Evolutionary conservation across 1,140 invertebrate species (phyloP).

Genomic region (Diprion similis): DNA sequence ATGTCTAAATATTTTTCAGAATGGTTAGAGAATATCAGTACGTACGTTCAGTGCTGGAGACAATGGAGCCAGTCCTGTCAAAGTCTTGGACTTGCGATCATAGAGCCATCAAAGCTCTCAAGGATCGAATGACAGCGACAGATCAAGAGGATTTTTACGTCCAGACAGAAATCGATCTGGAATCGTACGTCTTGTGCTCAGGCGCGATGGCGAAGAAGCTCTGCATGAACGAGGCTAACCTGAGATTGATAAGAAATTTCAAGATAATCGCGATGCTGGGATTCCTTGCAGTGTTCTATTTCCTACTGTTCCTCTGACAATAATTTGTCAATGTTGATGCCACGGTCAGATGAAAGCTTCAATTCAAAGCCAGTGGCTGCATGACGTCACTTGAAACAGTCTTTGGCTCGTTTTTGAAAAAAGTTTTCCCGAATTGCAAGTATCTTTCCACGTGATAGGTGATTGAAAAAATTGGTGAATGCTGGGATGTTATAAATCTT

Average conservation of each 20-base stretch:
- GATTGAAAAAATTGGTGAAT: no score
- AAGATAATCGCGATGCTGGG: constrained; percentile 1
- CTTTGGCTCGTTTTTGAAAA: no score
- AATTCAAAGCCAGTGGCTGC: no score
- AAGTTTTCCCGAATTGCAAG: no score
- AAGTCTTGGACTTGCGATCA: constrained; percentile 40
- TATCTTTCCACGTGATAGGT: no score
- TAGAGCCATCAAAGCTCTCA: constrained; percentile 36
- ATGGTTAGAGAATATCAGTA: constrained; percentile 38
- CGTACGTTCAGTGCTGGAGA: constrained; percentile 40
- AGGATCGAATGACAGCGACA: constrained; percentile 28
- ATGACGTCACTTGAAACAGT: no score
- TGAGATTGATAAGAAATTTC: constrained; percentile 37
- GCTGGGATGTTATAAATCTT: no score
- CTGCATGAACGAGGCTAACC: constrained; percentile 41
- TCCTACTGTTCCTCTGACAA: no score
- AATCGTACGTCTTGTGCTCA: constrained; percentile 45
- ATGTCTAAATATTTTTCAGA: constrained; percentile 27
- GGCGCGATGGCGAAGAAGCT: constrained; percentile 43
- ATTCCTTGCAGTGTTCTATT: no score
- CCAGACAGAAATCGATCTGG: constrained; percentile 42
- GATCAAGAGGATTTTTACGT: constrained; percentile 44
- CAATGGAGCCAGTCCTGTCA: constrained; percentile 39
- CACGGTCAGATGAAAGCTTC: no score
- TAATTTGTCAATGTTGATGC: no score